A percentile compares a stretch with the other conserved stretches of the same genome.
Conservation (phyloP, 2,113 vertebrate genomes). For the human (Homo sapiens) region DNA sequence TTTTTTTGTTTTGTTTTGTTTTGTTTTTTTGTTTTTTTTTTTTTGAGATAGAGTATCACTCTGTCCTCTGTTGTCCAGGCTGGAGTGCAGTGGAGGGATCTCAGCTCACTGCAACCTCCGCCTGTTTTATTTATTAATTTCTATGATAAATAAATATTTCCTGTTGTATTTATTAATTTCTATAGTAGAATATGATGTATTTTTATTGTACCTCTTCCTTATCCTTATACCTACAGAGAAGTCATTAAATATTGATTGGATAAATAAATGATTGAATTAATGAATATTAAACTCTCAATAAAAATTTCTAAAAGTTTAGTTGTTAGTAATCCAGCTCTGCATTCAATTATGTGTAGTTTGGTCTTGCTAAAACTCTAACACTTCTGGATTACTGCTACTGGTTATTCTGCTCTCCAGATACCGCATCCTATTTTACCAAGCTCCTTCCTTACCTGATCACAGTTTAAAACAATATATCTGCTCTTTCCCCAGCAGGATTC, state of each 20-base stretch:
- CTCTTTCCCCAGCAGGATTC: background rate
- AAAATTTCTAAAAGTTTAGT: slow-evolving; percentile 29
- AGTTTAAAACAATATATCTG: background rate
- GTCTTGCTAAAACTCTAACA: background rate
- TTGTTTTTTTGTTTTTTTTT: too few relatives aligned
- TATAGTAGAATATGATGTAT: background rate
- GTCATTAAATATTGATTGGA: background rate
- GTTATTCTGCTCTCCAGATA: background rate
- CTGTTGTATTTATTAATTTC: background rate
- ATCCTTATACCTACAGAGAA: background rate
- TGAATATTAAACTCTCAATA: background rate
- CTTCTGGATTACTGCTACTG: background rate
- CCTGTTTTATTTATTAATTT: too few relatives aligned
- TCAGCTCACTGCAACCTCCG: too few relatives aligned
- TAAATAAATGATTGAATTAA: slow-evolving; percentile 23
- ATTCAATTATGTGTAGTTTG: background rate
- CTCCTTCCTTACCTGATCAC: background rate
- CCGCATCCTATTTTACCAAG: too few relatives aligned
- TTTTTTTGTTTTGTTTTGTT: too few relatives aligned
- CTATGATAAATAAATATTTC: background rate
- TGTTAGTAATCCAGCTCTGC: background rate
- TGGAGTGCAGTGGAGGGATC: too few relatives aligned
- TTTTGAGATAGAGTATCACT: too few relatives aligned
- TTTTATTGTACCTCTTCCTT: background rate
- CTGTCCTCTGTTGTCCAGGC: too few relatives aligned